Base-by-base conservation (phyloP, 2,797 vertebrate species). In the Sebastes cheni region DNA sequence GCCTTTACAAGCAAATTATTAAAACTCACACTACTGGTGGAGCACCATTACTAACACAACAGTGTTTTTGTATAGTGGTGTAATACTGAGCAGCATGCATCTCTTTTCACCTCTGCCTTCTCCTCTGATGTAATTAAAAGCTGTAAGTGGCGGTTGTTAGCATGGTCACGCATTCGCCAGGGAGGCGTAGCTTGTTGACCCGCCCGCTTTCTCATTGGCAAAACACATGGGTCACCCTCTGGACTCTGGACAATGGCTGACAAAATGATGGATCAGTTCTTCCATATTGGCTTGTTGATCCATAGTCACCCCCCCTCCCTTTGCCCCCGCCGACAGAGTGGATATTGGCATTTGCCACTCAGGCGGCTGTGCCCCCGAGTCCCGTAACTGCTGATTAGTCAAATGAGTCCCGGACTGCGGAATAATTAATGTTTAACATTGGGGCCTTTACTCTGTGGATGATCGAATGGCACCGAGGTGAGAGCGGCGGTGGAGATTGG, bases 341-440 rank as follows among this genome's bases (percentile, higher is more conserved):
- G 91, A 94, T 98, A 98, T 98, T 98, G 97, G 95, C 97, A 97
- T 97, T 98, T 98, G 96, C 96, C 97, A 96, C 95, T 97, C 97
- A 97, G 92, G 84, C 85, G 75, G 79, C 88, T 85, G 86, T 91
- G 36, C 91, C 93, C 93, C 91, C 81, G 79, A 92, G 95, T 95
- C 94, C 89, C 94, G 71, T 86, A 95, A 94, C 92, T 96, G 96
- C 95, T 97, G 97, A 97, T 97, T 97, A 98, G 95, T 96, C 95
- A 96, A 97, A 98, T 96, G 84, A 96, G 87, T 94, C 95, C 88
- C 83, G 88, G 81, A 81, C 92, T 94, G 85, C 75, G 86, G 91
- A 95, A 95, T 97, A 97, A 97, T 97, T 97, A 96, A 96, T 96
- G 93, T 95, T 95, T 93, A 96, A 95, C 94, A 95, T 88, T 79